A percentile compares a stretch with the other conserved stretches of the same genome.
Conservation (phyloP, 2,888 invertebrate species). For the Physocephala rufipes region DNA sequence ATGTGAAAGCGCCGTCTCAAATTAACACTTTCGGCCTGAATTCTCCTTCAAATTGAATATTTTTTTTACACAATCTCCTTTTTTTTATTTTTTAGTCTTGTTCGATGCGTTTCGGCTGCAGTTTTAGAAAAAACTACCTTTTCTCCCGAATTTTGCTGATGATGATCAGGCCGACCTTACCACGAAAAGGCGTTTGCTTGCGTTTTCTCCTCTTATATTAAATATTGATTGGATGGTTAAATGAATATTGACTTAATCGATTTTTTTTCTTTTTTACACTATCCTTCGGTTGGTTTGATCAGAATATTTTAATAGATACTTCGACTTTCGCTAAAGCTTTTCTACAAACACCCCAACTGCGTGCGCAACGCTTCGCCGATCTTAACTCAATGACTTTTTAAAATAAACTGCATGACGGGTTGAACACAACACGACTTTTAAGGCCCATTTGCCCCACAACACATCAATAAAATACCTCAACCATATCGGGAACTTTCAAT, state of each 20-base stretch:
- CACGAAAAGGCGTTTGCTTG: conserved; percentile 30
- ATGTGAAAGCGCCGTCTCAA: too few species aligned
- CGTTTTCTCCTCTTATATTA: conserved; percentile 49
- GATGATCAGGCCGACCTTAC: conserved; percentile 16
- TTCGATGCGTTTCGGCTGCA: conserved; percentile 11
- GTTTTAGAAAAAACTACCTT: conserved; percentile 27
- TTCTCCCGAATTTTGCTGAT: conserved; percentile 34
- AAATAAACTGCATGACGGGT: conserved; percentile 51
- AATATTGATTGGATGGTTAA: conserved; percentile 15
- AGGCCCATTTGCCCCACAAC: conserved; percentile 10
- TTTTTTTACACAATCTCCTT: background rate
- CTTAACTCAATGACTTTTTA: conserved; percentile 60
- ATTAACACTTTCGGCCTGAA: too few species aligned
- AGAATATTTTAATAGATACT: conserved; percentile 54
- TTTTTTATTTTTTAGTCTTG: background rate
- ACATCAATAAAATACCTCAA: background rate
- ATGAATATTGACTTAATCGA: conserved; percentile 36
- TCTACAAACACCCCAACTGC: conserved; percentile 49
- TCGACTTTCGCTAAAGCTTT: conserved; percentile 34
- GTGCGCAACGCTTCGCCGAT: conserved; percentile 58
- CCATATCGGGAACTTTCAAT: conserved; percentile 1
- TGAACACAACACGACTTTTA: conserved; percentile 45
- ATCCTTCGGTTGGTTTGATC: conserved; percentile 50
- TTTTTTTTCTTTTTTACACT: conserved; percentile 33
- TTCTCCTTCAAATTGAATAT: too few species aligned